A percentile compares a stretch with the other conserved stretches of the same genome.
phyloP scores from a whole-genome alignment of 2,888 invertebrate species.

The Cybosia mesomella region DNA sequence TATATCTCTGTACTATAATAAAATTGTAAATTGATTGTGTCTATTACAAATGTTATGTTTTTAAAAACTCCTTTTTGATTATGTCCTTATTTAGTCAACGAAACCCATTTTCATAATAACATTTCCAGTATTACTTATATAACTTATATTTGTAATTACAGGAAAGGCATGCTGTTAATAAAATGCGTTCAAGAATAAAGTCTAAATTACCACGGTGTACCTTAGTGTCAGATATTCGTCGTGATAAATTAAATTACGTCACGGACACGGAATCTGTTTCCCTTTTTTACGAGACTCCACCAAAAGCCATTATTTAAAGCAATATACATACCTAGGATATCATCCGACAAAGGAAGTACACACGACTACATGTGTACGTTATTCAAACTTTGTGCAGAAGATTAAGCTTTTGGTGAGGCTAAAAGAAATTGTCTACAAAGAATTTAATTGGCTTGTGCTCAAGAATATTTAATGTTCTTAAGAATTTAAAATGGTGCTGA shows the following conservation, averaged over 20 bases:
- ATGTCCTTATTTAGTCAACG: too few relatives aligned
- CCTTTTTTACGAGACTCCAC: constrained; percentile 37
- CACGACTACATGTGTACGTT: neutral
- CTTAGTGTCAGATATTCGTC: constrained; percentile 15
- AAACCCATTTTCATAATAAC: neutral
- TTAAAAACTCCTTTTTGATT: too few relatives aligned
- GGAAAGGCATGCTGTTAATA: neutral
- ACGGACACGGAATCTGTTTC: constrained; percentile 35
- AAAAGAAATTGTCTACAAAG: neutral
- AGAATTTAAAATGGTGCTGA: neutral
- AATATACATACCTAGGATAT: constrained; percentile 26
- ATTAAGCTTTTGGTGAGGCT: constrained; percentile 10
- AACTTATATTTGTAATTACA: neutral
- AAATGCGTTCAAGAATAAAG: constrained; percentile 25
- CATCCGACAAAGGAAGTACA: constrained; percentile 18
- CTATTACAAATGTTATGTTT: too few relatives aligned
- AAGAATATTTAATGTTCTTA: neutral
- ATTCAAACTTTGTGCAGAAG: neutral
- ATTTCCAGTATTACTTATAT: too few relatives aligned
- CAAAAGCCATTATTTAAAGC: constrained; percentile 41
- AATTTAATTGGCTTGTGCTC: neutral
- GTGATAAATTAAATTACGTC: constrained; percentile 49
- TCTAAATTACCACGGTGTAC: constrained; percentile 17
- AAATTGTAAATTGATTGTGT: too few relatives aligned
- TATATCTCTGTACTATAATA: too few relatives aligned